A percentile compares a stretch with the other conserved stretches of the same genome.
phyloP scores from a whole-genome alignment of 2,888 invertebrate genomes.

The Exephanes ischioxanthus region DNA sequence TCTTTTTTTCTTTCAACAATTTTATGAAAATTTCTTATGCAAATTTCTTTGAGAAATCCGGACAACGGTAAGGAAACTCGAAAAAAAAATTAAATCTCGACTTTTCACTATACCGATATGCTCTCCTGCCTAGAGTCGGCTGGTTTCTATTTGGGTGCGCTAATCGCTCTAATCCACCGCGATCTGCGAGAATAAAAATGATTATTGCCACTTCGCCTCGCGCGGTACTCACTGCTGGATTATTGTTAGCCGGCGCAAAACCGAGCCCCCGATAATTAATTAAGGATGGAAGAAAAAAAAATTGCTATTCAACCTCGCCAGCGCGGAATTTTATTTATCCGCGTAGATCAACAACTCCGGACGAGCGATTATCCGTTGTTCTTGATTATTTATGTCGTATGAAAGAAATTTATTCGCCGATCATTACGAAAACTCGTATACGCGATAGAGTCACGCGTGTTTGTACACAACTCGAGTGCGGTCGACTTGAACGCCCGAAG shows the following conservation, averaged over 20 bases:
- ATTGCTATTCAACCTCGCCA: neutral
- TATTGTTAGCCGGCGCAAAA: neutral
- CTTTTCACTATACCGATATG: constrained; percentile 66
- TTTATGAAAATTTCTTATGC: neutral
- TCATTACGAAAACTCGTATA: constrained; percentile 56
- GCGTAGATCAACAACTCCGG: neutral
- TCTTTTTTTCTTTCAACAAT: constrained; percentile 8
- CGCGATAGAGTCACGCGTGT: constrained; percentile 1
- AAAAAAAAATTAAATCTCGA: constrained; percentile 58
- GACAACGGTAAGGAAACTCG: constrained; percentile 69
- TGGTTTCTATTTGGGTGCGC: constrained; percentile 22
- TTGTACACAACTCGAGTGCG: constrained; percentile 19
- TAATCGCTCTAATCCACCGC: constrained; percentile 39
- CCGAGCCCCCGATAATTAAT: constrained; percentile 18
- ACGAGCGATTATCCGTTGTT: constrained; percentile 11
- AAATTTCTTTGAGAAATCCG: constrained; percentile 24
- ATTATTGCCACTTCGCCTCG: neutral
- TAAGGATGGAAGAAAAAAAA: neutral
- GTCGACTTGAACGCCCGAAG: constrained; percentile 56
- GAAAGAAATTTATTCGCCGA: constrained; percentile 50
- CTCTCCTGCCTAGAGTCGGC: constrained; percentile 13
- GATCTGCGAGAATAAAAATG: constrained; percentile 38
- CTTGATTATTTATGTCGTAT: constrained; percentile 59
- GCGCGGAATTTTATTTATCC: constrained; percentile 35
- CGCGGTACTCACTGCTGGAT: neutral